Conservation (phyloP, 1,140 invertebrate genomes). For the Drosophila pectinifera region DNA sequence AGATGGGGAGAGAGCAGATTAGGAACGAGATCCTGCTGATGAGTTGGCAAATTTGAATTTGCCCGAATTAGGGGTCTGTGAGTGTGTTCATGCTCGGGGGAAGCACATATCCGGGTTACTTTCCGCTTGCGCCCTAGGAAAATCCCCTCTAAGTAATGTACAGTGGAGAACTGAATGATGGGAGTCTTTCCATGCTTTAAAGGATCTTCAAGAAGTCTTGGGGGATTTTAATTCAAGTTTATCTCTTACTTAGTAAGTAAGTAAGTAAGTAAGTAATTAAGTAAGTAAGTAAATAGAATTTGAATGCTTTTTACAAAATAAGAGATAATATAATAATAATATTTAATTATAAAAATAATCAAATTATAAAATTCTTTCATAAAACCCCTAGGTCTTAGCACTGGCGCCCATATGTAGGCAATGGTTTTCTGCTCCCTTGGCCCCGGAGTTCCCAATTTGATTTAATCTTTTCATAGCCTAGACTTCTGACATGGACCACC, state of each 20-base stretch:
- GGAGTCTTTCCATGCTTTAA: no score
- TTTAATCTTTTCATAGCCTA: slow-evolving; percentile 43
- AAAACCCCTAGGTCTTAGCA: background rate
- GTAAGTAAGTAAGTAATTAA: no score
- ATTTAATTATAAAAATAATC: background rate
- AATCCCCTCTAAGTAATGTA: slow-evolving; percentile 1
- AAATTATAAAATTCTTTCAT: background rate
- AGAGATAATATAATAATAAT: background rate
- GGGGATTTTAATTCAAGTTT: background rate
- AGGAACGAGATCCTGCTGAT: slow-evolving; percentile 26
- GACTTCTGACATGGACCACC: slow-evolving; percentile 17
- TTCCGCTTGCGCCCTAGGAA: background rate
- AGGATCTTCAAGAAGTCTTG: background rate
- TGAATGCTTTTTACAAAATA: background rate
- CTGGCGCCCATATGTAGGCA: background rate
- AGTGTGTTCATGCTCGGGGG: background rate
- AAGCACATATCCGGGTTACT: background rate
- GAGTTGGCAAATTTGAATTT: slow-evolving; percentile 44
- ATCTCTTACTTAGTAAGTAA: background rate
- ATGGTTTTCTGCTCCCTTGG: slow-evolving; percentile 5
- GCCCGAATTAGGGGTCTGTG: slow-evolving; percentile 4
- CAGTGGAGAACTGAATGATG: background rate
- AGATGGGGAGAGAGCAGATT: slow-evolving; percentile 14
- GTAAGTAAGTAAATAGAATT: background rate
- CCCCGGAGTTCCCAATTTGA: slow-evolving; percentile 23